Evolutionary conservation across 2,888 invertebrate species (phyloP), one percentile per base, ranked within the genome.

Genomic region (Sarcophaga variegata): DNA sequence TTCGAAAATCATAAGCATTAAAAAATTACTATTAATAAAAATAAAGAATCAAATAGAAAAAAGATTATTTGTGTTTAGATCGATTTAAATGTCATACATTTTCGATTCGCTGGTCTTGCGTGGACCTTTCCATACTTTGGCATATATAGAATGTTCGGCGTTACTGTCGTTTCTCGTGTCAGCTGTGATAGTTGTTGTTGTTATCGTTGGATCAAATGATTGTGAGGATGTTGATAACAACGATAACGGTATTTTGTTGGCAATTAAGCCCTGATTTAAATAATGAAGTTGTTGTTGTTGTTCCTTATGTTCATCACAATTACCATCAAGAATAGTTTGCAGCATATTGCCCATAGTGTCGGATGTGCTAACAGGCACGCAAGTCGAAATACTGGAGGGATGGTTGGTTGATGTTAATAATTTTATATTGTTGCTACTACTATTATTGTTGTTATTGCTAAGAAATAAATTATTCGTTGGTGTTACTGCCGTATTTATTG

Each of bases 81-180:
- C 14, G 37, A 37, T 45, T 69, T 60, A 76, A 81, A 87, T 85
- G n/a, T 69, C 93, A 89, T 93, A 93, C 93, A 92, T 92, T 93
- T 93, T 93, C 37, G 92, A 92, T 91, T 93, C 93, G 89, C 92
- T 91, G 80, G 93, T 90, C 90, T 93, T 93, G 85, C 92, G 92
- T 14, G 93, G 93, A 88, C 93, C 94, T 89, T 93, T 94, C 94
- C 94, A 94, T 88, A 94, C 93, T 91, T 93, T 93, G 82, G 93
- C 93, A 89, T 93, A 93, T 78, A 93, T 93, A 78, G 93, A 92
- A 86, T 92, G 90, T 84, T 92, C 91, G 25, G 91, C 91, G 89
- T 90, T 91, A 72, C 89, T 88, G 87, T 91, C 91, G 64, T 88
- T 87, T 85, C 89, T 90, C 71, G 89, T 89, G 80, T 90, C 88